phyloP scores from a whole-genome alignment of 2,113 vertebrate species.

The Oxyruncus cristatus region DNA sequence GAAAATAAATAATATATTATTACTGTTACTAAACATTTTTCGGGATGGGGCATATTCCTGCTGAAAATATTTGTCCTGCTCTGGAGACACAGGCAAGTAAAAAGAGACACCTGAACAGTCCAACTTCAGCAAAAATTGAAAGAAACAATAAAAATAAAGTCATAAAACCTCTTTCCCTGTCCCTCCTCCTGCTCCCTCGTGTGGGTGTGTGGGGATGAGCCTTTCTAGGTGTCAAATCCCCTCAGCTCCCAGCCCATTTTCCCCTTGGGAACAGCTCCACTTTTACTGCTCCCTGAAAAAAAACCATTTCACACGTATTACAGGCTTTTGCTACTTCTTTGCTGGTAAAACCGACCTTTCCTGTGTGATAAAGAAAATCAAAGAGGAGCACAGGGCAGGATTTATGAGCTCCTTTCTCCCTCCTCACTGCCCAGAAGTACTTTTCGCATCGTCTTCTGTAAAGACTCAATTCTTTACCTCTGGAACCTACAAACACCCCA shows the following conservation, averaged over 20 bases:
- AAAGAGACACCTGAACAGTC: neutral
- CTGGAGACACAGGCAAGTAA: neutral
- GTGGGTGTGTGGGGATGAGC: neutral
- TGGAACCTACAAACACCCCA: neutral
- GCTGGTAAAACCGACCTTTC: neutral
- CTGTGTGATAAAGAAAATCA: neutral
- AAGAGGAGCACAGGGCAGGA: neutral
- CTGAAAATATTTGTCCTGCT: neutral
- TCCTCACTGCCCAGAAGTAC: neutral
- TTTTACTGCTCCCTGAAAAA: neutral
- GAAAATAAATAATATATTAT: neutral
- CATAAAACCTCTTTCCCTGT: neutral
- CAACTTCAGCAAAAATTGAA: neutral
- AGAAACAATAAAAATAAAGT: neutral
- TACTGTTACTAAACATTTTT: neutral
- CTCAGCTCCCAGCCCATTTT: neutral
- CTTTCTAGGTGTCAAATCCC: fast-evolving
- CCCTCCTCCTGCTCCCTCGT: neutral
- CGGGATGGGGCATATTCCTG: neutral
- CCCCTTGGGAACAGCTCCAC: neutral
- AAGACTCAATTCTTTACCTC: neutral
- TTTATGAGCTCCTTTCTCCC: neutral
- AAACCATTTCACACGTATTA: neutral
- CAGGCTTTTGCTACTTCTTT: neutral
- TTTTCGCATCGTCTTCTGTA: neutral